Base-by-base conservation (phyloP, 1,140 invertebrate species). In the Wiebesia pumilae region DNA sequence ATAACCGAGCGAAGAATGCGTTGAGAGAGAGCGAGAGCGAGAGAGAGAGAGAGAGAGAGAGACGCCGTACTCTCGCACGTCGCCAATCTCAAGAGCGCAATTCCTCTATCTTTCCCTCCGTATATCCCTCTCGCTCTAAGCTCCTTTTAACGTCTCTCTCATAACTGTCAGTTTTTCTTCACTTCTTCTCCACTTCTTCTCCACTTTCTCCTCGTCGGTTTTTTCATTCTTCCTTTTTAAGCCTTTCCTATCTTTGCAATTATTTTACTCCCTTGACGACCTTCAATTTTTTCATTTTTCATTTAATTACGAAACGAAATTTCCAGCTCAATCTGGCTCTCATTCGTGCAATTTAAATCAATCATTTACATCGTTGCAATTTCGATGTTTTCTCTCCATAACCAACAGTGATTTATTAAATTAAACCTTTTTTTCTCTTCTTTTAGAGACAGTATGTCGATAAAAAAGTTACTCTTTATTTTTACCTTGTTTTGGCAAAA, bases 71-170 rank as follows among this genome's bases (percentile, higher is more conserved):
- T 83, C 82, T 40, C 35, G 24, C 35, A 24, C 51, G 33, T 30
- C 43, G 40, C 65, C 43, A 67, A 83, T 83, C 43, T 73, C n/a
- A 14, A 71, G 67, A 71, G 81, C 43, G 16, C n/a, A 38, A 54
- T 51, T 83, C 54, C 62, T 73, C n/a, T 33, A 43, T 83, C n/a
- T 51, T 40, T 43, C 0, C 27, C 4, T 40, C 1, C 47, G 16
- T 35, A n/a, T 10, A n/a, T 54, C 30, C 21, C 19, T 19, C 40
- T 21, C 24, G 7, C 38, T n/a, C 3, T 24, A 3, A 9, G 4
- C 67, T 12, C 6, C n/a, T 33, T 27, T 12, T 24, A 4, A 6
- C 21, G 3, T 75, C 71, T 75, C 38, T 43, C 71, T 75, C 71
- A n/a, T 38, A 21, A 43, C 71, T 75, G 43, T 27, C 38, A 19